These are phyloP conservation scores for Dolichallabes microphthalmus DNA, from an alignment of 2,113 vertebrate genomes.

Conservation along the genomic window DNA sequence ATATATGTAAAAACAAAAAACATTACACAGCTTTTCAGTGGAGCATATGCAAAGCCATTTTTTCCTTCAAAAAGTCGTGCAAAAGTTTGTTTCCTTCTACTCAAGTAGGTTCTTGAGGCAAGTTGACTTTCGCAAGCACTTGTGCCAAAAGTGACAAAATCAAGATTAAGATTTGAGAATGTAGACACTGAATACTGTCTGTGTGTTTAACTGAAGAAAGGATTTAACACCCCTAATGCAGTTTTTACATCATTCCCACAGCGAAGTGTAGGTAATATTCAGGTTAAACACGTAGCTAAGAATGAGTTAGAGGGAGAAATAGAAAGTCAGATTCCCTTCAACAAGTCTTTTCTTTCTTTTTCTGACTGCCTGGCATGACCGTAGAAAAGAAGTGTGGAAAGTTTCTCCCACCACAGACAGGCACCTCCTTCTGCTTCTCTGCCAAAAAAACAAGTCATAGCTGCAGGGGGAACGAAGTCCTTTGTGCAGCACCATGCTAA, in stretches of 20 bases:
- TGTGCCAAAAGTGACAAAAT: neutral
- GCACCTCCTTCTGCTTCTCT: constrained; percentile 60
- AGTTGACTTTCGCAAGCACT: neutral
- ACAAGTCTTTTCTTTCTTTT: neutral
- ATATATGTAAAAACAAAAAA: too few relatives aligned
- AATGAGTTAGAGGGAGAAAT: neutral
- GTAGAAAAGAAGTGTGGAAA: constrained; percentile 67
- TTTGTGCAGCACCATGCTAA: constrained; percentile 82
- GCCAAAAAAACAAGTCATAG: constrained; percentile 56
- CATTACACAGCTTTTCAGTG: neutral
- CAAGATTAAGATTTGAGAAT: neutral
- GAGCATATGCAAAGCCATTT: neutral
- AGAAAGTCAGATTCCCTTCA: neutral
- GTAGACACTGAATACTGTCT: neutral
- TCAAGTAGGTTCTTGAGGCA: neutral
- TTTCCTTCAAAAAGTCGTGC: neutral
- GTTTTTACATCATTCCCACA: neutral
- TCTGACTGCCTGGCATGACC: neutral
- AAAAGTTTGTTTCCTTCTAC: neutral
- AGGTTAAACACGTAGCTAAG: neutral
- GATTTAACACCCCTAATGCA: neutral
- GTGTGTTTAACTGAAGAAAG: neutral
- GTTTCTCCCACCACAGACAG: constrained; percentile 65
- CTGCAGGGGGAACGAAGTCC: constrained; percentile 73
- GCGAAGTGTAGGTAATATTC: neutral